Evolutionary conservation across 2,797 vertebrate genomes (phyloP).

Genomic region (Anas bahamensis): DNA sequence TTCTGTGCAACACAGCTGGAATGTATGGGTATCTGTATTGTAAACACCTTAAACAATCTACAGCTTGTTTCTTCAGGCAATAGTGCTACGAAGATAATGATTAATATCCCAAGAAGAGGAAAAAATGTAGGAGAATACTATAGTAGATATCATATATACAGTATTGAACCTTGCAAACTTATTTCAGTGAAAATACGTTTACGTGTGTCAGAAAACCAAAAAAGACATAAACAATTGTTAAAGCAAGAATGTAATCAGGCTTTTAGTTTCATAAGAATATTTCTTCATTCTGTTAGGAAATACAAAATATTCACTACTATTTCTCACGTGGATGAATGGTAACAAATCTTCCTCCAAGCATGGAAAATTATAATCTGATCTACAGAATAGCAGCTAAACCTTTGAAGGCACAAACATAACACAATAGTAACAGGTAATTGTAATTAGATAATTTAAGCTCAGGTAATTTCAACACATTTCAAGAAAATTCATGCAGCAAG

Average conservation of each 20-base stretch:
- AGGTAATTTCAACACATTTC: neutral
- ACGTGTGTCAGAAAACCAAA: conserved; percentile 22
- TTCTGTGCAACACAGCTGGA: neutral
- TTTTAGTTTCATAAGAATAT: conserved; percentile 46
- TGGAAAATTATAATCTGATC: conserved; percentile 7
- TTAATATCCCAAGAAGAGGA: neutral
- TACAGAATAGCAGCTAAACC: conserved; percentile 9
- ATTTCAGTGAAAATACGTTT: neutral
- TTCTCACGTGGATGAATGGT: conserved; percentile 30
- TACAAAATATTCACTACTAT: conserved; percentile 15
- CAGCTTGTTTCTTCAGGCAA: neutral
- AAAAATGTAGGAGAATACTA: neutral
- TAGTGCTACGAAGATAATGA: neutral
- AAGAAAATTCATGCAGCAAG: neutral
- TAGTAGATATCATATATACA: neutral
- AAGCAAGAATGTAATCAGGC: conserved; percentile 41
- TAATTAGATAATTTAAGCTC: neutral
- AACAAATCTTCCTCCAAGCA: conserved; percentile 1
- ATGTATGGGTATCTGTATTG: neutral
- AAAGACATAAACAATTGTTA: conserved; percentile 38
- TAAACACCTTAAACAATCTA: neutral
- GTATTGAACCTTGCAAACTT: neutral
- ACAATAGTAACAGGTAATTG: neutral
- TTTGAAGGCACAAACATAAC: conserved; percentile 11
- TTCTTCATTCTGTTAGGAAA: conserved; percentile 24